Conservation (phyloP, 2,113 vertebrate genomes). For the Muntiacus reevesi region DNA sequence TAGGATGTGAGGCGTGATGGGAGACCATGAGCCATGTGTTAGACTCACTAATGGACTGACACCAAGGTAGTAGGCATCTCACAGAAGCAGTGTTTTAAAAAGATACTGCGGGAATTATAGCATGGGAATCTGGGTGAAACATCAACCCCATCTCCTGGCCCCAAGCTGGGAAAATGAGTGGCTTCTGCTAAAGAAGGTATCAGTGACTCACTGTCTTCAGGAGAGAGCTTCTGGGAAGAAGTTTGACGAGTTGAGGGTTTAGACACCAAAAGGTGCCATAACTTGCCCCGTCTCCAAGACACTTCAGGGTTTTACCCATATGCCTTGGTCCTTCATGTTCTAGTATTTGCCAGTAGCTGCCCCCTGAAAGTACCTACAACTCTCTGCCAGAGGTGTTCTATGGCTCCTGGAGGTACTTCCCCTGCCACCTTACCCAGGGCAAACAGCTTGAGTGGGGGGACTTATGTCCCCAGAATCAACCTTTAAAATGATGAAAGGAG, state of each 20-base stretch:
- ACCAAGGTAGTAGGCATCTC: background rate
- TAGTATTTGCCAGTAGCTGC: background rate
- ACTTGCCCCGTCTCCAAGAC: background rate
- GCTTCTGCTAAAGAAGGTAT: background rate
- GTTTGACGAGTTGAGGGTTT: background rate
- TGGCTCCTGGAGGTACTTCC: background rate
- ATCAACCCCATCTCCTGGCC: background rate
- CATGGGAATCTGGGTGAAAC: background rate
- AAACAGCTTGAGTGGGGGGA: background rate
- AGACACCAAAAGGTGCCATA: background rate
- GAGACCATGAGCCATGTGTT: background rate
- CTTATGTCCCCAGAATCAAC: background rate
- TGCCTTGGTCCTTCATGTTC: background rate
- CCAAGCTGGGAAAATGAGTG: background rate
- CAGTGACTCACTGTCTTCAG: background rate
- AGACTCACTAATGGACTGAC: background rate
- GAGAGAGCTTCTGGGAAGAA: background rate
- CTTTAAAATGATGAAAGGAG: background rate
- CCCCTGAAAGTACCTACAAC: background rate
- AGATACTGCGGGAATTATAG: background rate
- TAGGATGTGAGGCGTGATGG: background rate
- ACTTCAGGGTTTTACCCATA: background rate
- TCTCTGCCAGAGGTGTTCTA: background rate
- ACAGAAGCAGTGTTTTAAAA: background rate
- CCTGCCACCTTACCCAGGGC: background rate